A percentile compares a stretch with the other conserved stretches of the same genome.
Evolutionary conservation across 2,113 vertebrate genomes (phyloP).

Genomic region (Aegotheles bennettii): DNA sequence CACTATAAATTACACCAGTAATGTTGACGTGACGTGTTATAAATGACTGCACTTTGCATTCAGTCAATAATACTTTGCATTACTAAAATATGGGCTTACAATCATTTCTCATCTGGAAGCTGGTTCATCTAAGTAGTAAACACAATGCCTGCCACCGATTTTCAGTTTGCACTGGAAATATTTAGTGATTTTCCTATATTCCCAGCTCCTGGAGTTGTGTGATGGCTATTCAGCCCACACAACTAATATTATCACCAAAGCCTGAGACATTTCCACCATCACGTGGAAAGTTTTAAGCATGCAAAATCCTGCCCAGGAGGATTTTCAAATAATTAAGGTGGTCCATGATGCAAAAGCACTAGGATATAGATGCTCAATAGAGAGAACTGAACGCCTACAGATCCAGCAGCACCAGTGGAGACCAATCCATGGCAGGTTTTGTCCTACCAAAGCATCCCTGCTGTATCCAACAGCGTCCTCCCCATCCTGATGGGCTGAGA

Average conservation of each 20-base stretch:
- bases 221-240: not conserved
- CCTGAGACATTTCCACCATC: not conserved
- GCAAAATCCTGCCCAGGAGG: accelerated
- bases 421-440: not conserved
- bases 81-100: not conserved
- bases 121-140: not conserved
- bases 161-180: not conserved
- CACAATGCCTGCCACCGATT: not conserved
- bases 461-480: not conserved
- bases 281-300: not conserved
- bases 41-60: not conserved
- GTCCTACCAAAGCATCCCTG: not conserved
- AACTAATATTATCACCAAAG: not conserved
- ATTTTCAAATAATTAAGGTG: not conserved
- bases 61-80: conserved; percentile 19
- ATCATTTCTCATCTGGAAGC: not conserved
- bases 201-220: not conserved
- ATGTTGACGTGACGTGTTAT: not conserved
- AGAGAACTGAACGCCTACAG: not conserved
- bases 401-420: not conserved
- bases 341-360: not conserved
- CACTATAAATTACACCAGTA: not conserved
- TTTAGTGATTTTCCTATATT: not conserved
- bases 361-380: not conserved
- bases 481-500: not conserved